Conservation (phyloP, 1,140 invertebrate species). For the Drosophila sproati region DNA sequence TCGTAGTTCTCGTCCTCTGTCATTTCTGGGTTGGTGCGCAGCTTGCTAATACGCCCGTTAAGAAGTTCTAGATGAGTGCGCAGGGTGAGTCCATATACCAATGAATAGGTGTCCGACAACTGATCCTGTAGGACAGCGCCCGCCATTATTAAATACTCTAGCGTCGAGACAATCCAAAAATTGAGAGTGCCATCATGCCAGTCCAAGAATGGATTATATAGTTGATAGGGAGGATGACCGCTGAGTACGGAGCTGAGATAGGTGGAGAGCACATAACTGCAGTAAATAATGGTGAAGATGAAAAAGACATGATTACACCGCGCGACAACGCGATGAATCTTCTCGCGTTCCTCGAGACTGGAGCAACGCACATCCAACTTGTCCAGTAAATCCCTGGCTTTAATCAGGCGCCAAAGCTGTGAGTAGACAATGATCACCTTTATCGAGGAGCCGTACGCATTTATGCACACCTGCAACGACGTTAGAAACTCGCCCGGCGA, state of each 20-base stretch:
- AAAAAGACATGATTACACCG: background rate
- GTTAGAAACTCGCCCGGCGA: conserved; percentile 47
- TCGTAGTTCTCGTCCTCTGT: conserved; percentile 24
- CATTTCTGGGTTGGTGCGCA: conserved; percentile 17
- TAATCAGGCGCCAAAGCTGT: background rate
- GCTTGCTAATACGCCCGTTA: conserved; percentile 4
- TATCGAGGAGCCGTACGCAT: conserved; percentile 64
- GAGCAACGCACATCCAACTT: conserved; percentile 60
- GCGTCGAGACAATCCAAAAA: conserved; percentile 29
- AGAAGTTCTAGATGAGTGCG: conserved; percentile 42
- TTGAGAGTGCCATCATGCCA: conserved; percentile 22
- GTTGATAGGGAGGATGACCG: conserved; percentile 27
- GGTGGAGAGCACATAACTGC: background rate
- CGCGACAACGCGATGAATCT: background rate
- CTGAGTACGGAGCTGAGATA: background rate
- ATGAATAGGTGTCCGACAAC: conserved; percentile 22
- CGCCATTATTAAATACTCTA: conserved; percentile 16
- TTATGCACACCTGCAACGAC: conserved; percentile 68
- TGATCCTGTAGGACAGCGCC: conserved; percentile 1
- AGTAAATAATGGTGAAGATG: background rate
- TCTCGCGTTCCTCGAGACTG: conserved; percentile 13
- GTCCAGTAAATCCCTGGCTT: background rate
- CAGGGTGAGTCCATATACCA: conserved; percentile 42
- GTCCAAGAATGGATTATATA: conserved; percentile 56
- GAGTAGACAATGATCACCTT: conserved; percentile 59